A percentile compares a stretch with the other conserved stretches of the same genome.
Conservation (phyloP, 2,888 invertebrate genomes). For the Hypsopygia costalis region DNA sequence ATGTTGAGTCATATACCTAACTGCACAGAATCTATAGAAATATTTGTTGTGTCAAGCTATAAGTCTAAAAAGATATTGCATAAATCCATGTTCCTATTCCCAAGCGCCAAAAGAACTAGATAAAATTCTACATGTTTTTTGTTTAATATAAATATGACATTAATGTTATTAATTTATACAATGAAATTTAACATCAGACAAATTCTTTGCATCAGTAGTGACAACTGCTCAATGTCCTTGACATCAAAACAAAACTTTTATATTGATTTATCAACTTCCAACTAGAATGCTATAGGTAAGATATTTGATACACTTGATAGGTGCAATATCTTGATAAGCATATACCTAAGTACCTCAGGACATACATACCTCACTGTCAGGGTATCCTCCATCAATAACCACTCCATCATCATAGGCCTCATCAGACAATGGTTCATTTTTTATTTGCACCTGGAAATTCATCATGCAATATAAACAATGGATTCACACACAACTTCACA, state of each 20-base stretch:
- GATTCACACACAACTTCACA: constrained; percentile 24
- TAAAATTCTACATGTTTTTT: too few relatives aligned
- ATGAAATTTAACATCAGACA: constrained; percentile 20
- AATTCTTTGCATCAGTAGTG: constrained; percentile 22
- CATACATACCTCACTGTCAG: constrained; percentile 65
- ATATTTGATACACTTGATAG: background rate
- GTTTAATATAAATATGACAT: too few relatives aligned
- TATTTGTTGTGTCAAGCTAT: too few relatives aligned
- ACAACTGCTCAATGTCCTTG: constrained; percentile 59
- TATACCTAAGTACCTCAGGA: constrained; percentile 14
- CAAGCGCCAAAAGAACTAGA: too few relatives aligned
- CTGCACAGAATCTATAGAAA: too few relatives aligned
- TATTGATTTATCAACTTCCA: constrained; percentile 24
- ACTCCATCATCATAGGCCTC: constrained; percentile 77
- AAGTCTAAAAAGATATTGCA: too few relatives aligned
- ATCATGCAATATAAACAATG: constrained; percentile 41
- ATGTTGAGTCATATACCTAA: too few relatives aligned
- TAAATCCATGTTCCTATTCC: too few relatives aligned
- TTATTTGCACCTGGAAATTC: constrained; percentile 77
- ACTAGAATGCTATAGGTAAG: background rate
- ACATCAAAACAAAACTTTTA: constrained; percentile 39
- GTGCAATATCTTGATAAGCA: too few relatives aligned
- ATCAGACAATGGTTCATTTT: constrained; percentile 80
- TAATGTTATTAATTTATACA: background rate
- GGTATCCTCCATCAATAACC: constrained; percentile 71